Evolutionary conservation across 1,140 invertebrate species (phyloP), one percentile per base, ranked within the genome.

Genomic region (Paracyclopina nana): DNA sequence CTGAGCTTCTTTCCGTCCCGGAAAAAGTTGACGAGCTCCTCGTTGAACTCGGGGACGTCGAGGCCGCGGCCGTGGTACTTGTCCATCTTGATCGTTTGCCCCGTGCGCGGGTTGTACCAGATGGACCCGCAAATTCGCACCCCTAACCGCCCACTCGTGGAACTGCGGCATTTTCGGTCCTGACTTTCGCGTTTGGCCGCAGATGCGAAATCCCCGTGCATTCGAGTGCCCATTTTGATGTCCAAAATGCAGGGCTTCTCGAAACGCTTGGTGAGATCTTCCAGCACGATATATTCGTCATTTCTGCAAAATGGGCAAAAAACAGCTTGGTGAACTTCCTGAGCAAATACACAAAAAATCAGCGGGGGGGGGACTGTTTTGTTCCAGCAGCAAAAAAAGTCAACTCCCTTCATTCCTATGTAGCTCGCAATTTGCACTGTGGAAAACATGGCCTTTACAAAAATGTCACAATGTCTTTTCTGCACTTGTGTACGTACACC

Each of bases 181-280:
- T 91, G 83, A 60, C 83, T 81, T 55, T 69, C 74, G 34, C 77
- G 72, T 65, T 94, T 92, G 59, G 84, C 80, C 0, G 82, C 80
- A 5, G 79, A 75, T 1, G 84, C 85, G 65, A 88, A 83, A 63
- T 90, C 85, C 14, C 84, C 84, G 62, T 91, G 82, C 61, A 90
- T 85, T 40, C 85, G 70, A 25, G 83, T 90, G 24, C 87, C 88
- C 86, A 92, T 88, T 71, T 94, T 94, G 51, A 94, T 68, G 62
- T 94, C 87, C 55, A 92, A 70, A 57, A 76, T 65, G 60, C 72
- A 75, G 0, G 63, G 34, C 41, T 60, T 59, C 44, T 59, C 56
- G 42, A 64, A 88, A 53, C 76, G 74, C 18, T 77, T 81, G 30
- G 83, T 85, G 58, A 92, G 81, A 64, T 94, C 90, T 67, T 92